These are phyloP conservation scores for Campaea margaritaria DNA, from an alignment of 2,888 invertebrate genomes.

Conservation along the genomic window DNA sequence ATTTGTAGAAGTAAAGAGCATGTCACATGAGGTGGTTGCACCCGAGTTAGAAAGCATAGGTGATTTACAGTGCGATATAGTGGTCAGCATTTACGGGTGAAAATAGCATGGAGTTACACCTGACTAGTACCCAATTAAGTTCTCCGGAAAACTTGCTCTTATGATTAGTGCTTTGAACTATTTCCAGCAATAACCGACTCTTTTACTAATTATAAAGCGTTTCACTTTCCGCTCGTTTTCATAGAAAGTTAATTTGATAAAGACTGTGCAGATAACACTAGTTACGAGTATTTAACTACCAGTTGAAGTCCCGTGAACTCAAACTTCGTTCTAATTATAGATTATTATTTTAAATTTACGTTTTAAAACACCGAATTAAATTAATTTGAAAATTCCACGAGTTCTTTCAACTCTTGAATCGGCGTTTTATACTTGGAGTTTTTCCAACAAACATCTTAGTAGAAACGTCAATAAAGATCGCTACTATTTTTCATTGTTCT, in stretches of 20 bases:
- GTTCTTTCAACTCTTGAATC: slow-evolving; percentile 23
- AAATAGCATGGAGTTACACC: slow-evolving; percentile 47
- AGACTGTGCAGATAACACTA: slow-evolving; percentile 8
- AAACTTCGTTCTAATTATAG: background rate
- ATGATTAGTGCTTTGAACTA: slow-evolving; percentile 44
- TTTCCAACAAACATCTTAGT: slow-evolving; percentile 15
- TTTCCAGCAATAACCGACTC: slow-evolving; percentile 28
- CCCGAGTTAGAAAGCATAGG: slow-evolving; percentile 42
- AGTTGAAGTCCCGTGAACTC: slow-evolving; percentile 5
- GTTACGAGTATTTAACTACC: slow-evolving; percentile 1
- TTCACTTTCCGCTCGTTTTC: slow-evolving; percentile 34
- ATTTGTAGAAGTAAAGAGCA: slow-evolving; percentile 4
- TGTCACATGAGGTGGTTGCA: slow-evolving; percentile 39
- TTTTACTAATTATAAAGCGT: slow-evolving; percentile 36
- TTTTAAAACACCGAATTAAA: slow-evolving; percentile 4
- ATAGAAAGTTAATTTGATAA: slow-evolving; percentile 26
- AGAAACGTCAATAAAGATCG: slow-evolving; percentile 9
- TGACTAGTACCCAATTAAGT: slow-evolving; percentile 52
- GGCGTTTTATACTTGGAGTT: slow-evolving; percentile 23
- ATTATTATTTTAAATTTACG: slow-evolving; percentile 1
- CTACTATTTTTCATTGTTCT: slow-evolving; percentile 18
- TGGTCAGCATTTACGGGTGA: slow-evolving; percentile 50
- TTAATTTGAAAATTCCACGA: slow-evolving; percentile 14
- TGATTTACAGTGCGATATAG: slow-evolving; percentile 39
- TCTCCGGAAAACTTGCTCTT: slow-evolving; percentile 54